Evolutionary conservation across 1,140 invertebrate genomes (phyloP).

Genomic region (Riptortus pedestris): DNA sequence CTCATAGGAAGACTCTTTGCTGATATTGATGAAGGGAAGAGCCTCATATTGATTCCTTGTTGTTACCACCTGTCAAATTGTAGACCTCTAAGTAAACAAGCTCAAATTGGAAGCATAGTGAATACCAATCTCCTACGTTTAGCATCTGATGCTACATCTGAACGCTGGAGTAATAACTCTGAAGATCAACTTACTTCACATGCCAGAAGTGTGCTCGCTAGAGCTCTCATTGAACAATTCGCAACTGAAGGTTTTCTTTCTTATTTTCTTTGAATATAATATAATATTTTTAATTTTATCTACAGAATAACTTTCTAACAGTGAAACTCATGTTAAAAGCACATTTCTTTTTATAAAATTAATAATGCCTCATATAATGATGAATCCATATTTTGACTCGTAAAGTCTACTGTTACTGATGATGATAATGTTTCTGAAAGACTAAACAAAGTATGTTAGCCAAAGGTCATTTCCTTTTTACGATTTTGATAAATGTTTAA

Average conservation of each 20-base stretch:
- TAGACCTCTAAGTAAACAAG: neutral
- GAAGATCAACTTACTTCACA: neutral
- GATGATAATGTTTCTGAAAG: too few species aligned
- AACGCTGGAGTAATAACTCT: neutral
- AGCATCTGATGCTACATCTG: neutral
- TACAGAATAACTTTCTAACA: too few species aligned
- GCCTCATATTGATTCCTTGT: neutral
- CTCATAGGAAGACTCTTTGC: neutral
- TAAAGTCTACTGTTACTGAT: too few species aligned
- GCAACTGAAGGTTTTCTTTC: neutral
- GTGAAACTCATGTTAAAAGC: too few species aligned
- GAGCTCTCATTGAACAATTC: neutral
- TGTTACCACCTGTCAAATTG: neutral
- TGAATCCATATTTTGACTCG: too few species aligned
- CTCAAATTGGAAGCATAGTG: neutral
- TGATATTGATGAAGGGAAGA: neutral
- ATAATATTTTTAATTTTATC: too few species aligned
- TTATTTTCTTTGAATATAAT: too few species aligned
- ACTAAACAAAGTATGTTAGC: too few species aligned
- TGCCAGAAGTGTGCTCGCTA: neutral
- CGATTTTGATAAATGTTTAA: too few species aligned
- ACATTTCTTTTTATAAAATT: too few species aligned
- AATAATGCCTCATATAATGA: too few species aligned
- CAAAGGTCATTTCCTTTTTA: too few species aligned
- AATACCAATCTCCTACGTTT: neutral